Conservation (phyloP, 35 echinoderm and acorn worm genomes). For the Heliocidaris tuberculata region DNA sequence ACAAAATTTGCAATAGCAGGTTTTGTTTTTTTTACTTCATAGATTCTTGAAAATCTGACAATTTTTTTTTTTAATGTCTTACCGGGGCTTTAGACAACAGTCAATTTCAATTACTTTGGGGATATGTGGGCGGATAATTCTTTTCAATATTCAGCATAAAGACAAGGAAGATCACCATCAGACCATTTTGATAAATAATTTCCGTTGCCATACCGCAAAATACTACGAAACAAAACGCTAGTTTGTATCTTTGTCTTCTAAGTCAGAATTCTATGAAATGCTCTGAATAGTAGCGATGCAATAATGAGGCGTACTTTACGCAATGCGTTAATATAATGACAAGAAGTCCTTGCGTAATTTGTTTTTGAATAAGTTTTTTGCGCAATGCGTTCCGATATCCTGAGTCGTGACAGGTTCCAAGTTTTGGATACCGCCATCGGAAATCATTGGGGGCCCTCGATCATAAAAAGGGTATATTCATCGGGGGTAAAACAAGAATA, state of each 20-base stretch:
- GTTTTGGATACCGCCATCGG: neutral
- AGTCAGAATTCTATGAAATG: neutral
- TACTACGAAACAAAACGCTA: neutral
- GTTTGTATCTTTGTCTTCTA: neutral
- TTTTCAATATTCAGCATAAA: neutral
- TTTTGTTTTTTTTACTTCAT: too few species aligned
- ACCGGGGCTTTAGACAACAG: neutral
- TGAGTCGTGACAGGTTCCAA: neutral
- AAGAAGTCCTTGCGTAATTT: neutral
- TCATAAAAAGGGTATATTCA: neutral
- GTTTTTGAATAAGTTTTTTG: neutral
- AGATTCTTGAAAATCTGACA: too few species aligned
- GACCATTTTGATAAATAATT: neutral
- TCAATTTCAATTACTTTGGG: neutral
- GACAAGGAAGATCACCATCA: neutral
- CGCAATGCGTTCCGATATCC: neutral
- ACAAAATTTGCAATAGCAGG: too few species aligned
- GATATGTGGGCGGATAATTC: neutral
- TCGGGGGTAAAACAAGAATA: neutral
- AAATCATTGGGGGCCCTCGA: neutral
- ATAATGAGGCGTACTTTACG: neutral
- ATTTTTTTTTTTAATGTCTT: too few species aligned
- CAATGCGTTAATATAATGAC: neutral
- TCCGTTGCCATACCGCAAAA: neutral
- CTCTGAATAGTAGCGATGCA: neutral